Evolutionary conservation across 2,113 vertebrate genomes (phyloP).

Genomic region (Felis chaus): DNA sequence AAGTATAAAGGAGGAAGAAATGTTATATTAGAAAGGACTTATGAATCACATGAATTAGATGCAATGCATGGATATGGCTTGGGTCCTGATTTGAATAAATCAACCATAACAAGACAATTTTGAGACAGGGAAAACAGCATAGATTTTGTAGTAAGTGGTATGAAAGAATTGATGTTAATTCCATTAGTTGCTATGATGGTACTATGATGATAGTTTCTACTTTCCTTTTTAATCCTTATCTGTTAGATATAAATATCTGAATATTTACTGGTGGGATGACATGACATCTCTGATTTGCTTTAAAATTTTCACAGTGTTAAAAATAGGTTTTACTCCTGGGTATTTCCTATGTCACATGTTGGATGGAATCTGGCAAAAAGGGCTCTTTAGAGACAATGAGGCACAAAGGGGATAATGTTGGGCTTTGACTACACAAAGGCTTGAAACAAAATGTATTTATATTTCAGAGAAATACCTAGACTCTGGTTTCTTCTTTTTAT

Average conservation of each 20-base stretch:
- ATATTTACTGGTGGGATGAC: background rate
- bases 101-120: background rate
- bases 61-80: background rate
- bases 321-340: background rate
- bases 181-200: background rate
- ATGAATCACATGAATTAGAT: background rate
- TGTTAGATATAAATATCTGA: background rate
- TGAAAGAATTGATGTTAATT: background rate
- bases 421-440: background rate
- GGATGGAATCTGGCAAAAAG: background rate
- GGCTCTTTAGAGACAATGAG: background rate
- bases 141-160: background rate
- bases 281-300: background rate
- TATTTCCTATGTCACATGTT: background rate
- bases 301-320: background rate
- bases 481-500: background rate
- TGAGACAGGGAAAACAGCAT: background rate
- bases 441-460: background rate
- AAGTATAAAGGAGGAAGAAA: background rate
- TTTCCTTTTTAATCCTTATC: background rate
- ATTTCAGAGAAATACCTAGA: background rate
- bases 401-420: background rate
- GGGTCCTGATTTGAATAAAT: background rate
- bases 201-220: background rate
- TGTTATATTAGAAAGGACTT: background rate